Percentiles rank a stretch among this genome's conserved stretches.
These are phyloP conservation scores for Dryococelus australis DNA, from an alignment of 2,888 invertebrate genomes.

Conservation along the genomic window DNA sequence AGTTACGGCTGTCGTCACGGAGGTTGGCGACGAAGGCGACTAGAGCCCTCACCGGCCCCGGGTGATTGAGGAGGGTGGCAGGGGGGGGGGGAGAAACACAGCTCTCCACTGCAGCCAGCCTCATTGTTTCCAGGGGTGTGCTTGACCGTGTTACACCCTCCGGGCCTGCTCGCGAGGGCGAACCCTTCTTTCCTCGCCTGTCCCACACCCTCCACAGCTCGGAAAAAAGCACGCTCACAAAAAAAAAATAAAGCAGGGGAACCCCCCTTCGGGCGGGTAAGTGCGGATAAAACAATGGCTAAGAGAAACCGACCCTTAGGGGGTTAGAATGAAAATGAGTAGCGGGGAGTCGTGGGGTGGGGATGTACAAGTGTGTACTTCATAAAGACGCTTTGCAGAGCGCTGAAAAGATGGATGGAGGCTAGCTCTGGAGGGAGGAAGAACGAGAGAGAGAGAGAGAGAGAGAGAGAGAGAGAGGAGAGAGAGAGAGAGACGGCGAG, in stretches of 20 bases:
- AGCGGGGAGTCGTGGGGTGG: neutral
- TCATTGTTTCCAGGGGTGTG: neutral
- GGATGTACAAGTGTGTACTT: neutral
- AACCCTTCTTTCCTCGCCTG: no score
- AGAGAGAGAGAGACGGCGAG: slow-evolving; percentile 28
- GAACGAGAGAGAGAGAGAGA: neutral
- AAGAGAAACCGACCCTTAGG: slow-evolving; percentile 16
- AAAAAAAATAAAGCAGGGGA: no score
- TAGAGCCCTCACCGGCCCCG: no score
- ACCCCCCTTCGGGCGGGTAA: neutral
- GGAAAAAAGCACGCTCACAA: no score
- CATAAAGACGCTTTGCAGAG: slow-evolving; percentile 6
- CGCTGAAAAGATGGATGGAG: neutral
- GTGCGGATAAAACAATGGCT: slow-evolving; percentile 10
- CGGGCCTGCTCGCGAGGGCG: neutral
- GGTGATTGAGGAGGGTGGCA: neutral
- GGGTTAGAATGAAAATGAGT: slow-evolving; percentile 11
- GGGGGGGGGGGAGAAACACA: neutral
- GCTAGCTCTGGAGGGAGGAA: neutral
- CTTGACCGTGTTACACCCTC: neutral
- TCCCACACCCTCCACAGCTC: no score
- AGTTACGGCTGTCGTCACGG: no score
- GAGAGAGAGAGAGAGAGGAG: neutral
- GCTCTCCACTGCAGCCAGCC: neutral
- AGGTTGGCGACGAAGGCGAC: no score